A percentile compares a stretch with the other conserved stretches of the same genome.
These are phyloP conservation scores for Cotesia congregata DNA, from an alignment of 2,888 invertebrate genomes.

Conservation along the genomic window DNA sequence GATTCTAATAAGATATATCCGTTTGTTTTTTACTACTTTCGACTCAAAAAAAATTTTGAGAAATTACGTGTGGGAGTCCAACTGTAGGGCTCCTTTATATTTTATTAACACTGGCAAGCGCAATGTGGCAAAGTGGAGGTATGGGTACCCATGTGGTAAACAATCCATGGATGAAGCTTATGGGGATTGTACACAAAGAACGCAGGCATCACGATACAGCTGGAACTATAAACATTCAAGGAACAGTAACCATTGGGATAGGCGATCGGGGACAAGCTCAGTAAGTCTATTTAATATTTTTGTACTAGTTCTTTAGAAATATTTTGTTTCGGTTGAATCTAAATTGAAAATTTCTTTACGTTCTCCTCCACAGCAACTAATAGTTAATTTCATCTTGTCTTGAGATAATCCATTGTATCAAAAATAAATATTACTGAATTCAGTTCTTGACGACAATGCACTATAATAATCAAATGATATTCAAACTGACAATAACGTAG, in stretches of 20 bases:
- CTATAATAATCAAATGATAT: too few species aligned
- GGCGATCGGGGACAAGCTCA: slow-evolving; percentile 79
- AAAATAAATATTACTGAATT: too few species aligned
- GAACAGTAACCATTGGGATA: slow-evolving; percentile 71
- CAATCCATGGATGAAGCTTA: slow-evolving; percentile 87
- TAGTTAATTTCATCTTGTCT: too few species aligned
- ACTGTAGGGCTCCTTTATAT: slow-evolving; percentile 57
- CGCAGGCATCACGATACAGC: slow-evolving; percentile 77
- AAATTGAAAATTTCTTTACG: too few species aligned
- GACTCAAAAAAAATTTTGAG: slow-evolving; percentile 45
- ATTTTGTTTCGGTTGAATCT: too few species aligned
- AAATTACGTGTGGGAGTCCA: slow-evolving; percentile 57
- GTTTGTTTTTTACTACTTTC: background rate
- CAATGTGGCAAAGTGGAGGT: slow-evolving; percentile 84
- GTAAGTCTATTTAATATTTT: slow-evolving; percentile 72
- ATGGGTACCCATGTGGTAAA: slow-evolving; percentile 82
- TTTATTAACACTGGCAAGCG: slow-evolving; percentile 66
- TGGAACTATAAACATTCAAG: slow-evolving; percentile 69
- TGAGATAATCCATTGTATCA: too few species aligned
- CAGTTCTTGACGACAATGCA: too few species aligned
- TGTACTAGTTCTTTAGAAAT: background rate
- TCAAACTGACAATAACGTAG: too few species aligned
- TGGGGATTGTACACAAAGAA: slow-evolving; percentile 86
- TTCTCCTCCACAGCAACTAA: too few species aligned
- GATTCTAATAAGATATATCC: background rate